A percentile compares a stretch with the other conserved stretches of the same genome.
phyloP scores from a whole-genome alignment of 23 tunicate species.

The Trididemnum clinides region DNA sequence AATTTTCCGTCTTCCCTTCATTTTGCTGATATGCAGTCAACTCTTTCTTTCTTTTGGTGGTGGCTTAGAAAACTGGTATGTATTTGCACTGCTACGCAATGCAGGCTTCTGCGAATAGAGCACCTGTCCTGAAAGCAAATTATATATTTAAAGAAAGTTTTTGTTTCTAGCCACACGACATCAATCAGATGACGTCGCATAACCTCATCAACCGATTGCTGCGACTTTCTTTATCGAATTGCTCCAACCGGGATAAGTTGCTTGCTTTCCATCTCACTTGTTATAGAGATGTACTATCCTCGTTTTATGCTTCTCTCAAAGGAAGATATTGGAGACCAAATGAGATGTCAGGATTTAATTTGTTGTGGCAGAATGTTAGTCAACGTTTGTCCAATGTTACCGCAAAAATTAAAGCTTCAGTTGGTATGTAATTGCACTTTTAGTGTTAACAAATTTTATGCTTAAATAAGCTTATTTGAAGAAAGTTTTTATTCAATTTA shows the following conservation, averaged over 20 bases:
- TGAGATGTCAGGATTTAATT: neutral
- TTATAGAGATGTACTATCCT: neutral
- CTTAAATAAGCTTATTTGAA: too few relatives aligned
- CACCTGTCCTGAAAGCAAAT: too few relatives aligned
- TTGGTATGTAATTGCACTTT: too few relatives aligned
- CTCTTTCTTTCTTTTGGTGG: neutral
- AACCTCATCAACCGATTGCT: neutral
- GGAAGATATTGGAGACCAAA: neutral
- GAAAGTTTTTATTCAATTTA: too few relatives aligned
- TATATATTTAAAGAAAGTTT: too few relatives aligned
- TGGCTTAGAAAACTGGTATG: neutral
- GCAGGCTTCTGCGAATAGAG: too few relatives aligned
- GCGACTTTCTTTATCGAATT: neutral
- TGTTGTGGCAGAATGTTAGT: neutral
- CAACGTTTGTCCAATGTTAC: neutral
- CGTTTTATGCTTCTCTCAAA: neutral
- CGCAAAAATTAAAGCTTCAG: too few relatives aligned
- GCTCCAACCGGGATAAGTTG: neutral
- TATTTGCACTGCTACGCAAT: too few relatives aligned
- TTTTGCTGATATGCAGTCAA: neutral
- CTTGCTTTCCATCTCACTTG: neutral
- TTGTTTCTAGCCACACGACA: neutral
- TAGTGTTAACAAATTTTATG: too few relatives aligned
- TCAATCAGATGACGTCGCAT: neutral
- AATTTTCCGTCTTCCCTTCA: neutral